Base-by-base conservation (phyloP, 2,797 vertebrate genomes). In the Ceryle rudis region DNA sequence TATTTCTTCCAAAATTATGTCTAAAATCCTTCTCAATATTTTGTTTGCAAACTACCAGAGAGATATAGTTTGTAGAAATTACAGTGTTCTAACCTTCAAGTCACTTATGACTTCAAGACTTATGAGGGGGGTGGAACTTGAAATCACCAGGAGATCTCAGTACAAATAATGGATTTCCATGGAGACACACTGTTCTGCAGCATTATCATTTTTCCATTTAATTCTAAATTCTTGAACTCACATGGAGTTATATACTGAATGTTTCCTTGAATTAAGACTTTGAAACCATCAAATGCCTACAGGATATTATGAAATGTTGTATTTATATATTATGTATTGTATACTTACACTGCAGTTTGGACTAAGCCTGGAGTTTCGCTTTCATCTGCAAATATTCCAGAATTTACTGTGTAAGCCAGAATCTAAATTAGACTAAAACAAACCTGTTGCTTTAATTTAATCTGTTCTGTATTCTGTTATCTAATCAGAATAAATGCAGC, bases 341-440 rank as follows among this genome's bases (percentile, higher is more conserved):
- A 41, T 25, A 52, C 2, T 82, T 14, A 37, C 44, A 13, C 10
- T 44, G 17, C 5, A 20, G 9, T 62, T 86, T 90, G 77, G 54
- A 11, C 5, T 83, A 81, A 66, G 21, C 33, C 26, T 39, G 31
- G 6, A 69, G 49, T 75, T 88, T 88, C 8, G 35, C 14, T 61
- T 60, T 66, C 54, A 73, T 11, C 28, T 65, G 35, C 7, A 64
- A 67, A 9, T 52, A 90, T 91, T 61, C 47, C 70, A 75, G 17
- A 33, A 83, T 78, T 95, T 89, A 39, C 10, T 86, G 35, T 70
- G 8, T 66, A 78, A 94, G 7, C 10, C 37, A 95, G 64, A 92
- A 91, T 72, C 35, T 71, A 94, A 91, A 96, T 91, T 89, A 87
- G 93, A 94, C 54, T 55, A 85, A 93, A 91, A 26, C 15, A 88